Conservation (phyloP, 2,797 vertebrate genomes). For the Spondyliosoma cantharus region DNA sequence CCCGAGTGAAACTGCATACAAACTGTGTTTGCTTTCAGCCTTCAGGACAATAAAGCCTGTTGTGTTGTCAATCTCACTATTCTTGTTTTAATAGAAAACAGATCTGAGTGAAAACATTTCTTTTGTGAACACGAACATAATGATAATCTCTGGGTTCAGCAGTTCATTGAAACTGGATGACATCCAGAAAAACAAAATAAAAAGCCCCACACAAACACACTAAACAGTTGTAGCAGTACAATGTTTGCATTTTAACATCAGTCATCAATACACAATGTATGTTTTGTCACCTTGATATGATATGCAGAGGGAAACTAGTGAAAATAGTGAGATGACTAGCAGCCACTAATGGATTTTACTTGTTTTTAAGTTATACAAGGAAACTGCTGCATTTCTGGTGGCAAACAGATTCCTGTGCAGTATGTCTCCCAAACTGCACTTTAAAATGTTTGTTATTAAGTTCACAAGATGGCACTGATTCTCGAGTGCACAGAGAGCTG, state of each 20-base stretch:
- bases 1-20: not conserved
- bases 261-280: not conserved
- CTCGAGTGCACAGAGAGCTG: not conserved
- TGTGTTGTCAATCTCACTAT: not conserved
- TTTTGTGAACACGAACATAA: not conserved
- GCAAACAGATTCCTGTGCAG: not conserved
- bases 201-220: not conserved
- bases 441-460: not conserved
- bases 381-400: not conserved
- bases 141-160: not conserved
- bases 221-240: not conserved
- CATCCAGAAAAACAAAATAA: not conserved
- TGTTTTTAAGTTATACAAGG: not conserved
- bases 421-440: not conserved
- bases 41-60: not conserved
- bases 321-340: constrained; percentile 1
- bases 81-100: not conserved
- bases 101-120: not conserved
- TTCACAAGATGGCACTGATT: not conserved
- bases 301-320: not conserved
- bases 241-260: constrained; percentile 1
- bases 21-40: not conserved
- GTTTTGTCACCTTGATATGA: not conserved
- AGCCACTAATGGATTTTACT: not conserved
- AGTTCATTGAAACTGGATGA: not conserved